Evolutionary conservation across 2,113 vertebrate genomes (phyloP), one percentile per base, ranked within the genome.

Genomic region (Numida meleagris): DNA sequence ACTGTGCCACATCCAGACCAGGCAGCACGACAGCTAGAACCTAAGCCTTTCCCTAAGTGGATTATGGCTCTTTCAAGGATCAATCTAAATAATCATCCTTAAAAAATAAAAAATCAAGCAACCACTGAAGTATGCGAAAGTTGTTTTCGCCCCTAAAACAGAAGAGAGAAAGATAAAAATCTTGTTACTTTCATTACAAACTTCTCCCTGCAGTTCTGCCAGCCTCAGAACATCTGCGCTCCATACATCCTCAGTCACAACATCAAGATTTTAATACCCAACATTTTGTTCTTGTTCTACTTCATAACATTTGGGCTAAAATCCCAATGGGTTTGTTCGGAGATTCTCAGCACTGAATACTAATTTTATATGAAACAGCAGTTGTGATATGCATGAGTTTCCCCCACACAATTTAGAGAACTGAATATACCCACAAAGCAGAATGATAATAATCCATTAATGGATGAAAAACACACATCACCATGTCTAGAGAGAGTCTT

Each of bases 181-280:
- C 55, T 88, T 89, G 51, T 90, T 81, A 76, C 40, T 25, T 84
- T 73, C 58, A 84, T 89, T 90, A 85, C 73, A 83, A 93, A 94
- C 36, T 86, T 86, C 48, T 61, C 77, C 77, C 78, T 86, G 82
- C 78, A 90, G 42, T 76, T 78, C 67, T 66, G 55, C 55, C 84
- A 89, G 77, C 68, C 57, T 75, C 87, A 75, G 43, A 95, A 95
- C 93, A 95, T 94, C 90, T 93, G 93, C 66, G 75, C 62, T 86
- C 81, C 91, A 88, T 55, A 84, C 45, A 94, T 68, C 29, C 86
- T 86, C 62, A 74, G 63, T 67, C 74, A 33, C 40, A 89, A 84
- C 73, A 90, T 92, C 4, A 79, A 73, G 51, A 65, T 86, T 75
- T 96, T 95, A 94, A 91, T 93, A 92, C 55, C 36, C 71, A 90